Evolutionary conservation across 2,797 vertebrate genomes (phyloP).

Genomic region (Tragopan temminckii): DNA sequence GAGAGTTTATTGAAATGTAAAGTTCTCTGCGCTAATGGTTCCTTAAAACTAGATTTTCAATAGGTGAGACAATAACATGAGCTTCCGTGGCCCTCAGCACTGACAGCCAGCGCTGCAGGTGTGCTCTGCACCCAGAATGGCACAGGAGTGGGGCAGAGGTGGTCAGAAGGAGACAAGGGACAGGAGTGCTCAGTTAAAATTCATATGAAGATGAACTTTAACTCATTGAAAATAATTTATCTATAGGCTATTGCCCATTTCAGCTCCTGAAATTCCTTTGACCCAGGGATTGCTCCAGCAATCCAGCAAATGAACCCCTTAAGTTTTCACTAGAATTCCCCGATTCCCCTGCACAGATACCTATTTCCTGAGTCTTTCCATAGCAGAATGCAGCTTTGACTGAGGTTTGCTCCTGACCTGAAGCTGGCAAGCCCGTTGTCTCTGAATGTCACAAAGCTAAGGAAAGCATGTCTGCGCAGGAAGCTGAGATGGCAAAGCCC

Average conservation of each 20-base stretch:
- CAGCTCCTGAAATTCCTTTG: neutral
- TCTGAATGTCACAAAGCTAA: neutral
- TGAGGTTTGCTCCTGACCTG: neutral
- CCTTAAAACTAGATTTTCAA: neutral
- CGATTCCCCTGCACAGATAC: neutral
- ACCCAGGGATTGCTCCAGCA: neutral
- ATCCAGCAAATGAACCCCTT: neutral
- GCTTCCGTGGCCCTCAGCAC: neutral
- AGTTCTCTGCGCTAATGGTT: neutral
- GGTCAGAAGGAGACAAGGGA: neutral
- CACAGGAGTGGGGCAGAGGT: neutral
- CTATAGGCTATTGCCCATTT: neutral
- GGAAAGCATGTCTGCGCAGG: neutral
- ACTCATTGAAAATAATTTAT: neutral
- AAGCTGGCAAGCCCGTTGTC: neutral
- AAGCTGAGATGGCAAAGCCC: neutral
- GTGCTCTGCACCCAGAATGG: neutral
- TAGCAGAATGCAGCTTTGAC: neutral
- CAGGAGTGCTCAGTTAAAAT: neutral
- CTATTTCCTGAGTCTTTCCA: neutral
- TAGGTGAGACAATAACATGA: neutral
- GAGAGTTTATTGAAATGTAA: neutral
- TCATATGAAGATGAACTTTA: neutral
- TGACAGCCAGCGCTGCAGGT: neutral
- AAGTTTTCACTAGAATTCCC: neutral